phyloP scores from a whole-genome alignment of 2,113 vertebrate genomes.

The Lipotes vexillifer region DNA sequence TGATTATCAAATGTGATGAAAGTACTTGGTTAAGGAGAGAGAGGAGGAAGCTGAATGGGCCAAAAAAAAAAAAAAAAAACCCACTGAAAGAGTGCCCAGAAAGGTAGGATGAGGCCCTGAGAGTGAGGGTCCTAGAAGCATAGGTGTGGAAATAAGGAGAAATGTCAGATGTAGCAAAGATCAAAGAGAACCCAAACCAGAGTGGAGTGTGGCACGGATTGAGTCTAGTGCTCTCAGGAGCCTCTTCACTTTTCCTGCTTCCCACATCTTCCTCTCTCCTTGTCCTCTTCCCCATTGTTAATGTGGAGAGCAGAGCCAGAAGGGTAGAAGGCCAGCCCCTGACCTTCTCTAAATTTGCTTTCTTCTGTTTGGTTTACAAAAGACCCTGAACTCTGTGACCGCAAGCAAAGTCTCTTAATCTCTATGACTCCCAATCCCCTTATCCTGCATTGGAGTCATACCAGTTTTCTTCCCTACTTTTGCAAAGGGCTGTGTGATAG shows the following conservation, averaged over 20 bases:
- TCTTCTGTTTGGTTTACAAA: slow-evolving; percentile 12
- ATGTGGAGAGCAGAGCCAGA: background rate
- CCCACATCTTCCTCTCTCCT: background rate
- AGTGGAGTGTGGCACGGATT: no score
- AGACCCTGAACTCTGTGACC: background rate
- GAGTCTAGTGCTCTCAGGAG: background rate
- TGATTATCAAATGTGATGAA: background rate
- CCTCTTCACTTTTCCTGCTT: background rate
- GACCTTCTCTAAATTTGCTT: background rate
- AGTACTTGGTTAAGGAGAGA: background rate
- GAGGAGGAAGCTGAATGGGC: background rate
- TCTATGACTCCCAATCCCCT: background rate
- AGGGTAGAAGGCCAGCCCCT: background rate
- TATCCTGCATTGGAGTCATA: background rate
- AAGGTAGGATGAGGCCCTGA: background rate
- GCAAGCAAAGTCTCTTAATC: background rate
- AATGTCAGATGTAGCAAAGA: background rate
- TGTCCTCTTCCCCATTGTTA: background rate
- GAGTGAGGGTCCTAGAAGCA: background rate
- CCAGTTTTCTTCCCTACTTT: background rate
- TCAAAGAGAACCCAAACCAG: background rate
- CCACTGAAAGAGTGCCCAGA: fast-evolving
- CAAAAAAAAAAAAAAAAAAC: background rate
- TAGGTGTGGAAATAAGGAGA: no score
- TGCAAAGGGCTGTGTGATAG: background rate